phyloP scores from a whole-genome alignment of 2,888 invertebrate genomes.

The Periphyllus acericola region DNA sequence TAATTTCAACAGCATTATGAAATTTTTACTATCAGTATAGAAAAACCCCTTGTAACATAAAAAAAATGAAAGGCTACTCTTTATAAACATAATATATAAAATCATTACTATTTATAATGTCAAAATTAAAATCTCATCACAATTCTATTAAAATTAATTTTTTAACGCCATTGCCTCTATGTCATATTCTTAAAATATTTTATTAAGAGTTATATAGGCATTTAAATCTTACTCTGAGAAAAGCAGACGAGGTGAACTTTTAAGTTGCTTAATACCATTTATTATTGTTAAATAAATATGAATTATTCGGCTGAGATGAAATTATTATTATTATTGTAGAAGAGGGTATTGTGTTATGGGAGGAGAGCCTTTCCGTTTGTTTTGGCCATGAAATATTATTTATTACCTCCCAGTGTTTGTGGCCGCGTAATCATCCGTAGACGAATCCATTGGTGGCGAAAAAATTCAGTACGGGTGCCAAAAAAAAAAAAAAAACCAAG shows the following conservation, averaged over 20 bases:
- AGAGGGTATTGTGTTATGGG: neutral
- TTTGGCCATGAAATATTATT: slow-evolving; percentile 54
- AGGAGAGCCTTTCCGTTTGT: slow-evolving; percentile 4
- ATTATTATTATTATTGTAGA: slow-evolving; percentile 38
- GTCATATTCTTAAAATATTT: neutral
- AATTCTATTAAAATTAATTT: neutral
- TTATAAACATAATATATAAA: neutral
- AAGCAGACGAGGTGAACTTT: slow-evolving; percentile 23
- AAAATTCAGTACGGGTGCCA: slow-evolving; percentile 55
- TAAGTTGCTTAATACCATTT: slow-evolving; percentile 38
- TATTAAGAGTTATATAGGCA: neutral
- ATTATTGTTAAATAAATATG: slow-evolving; percentile 46
- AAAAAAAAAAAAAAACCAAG: slow-evolving; percentile 25
- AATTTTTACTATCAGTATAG: no score
- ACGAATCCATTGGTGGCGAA: slow-evolving; percentile 47
- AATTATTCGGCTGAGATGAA: slow-evolving; percentile 28
- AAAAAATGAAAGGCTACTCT: neutral
- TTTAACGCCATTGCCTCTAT: neutral
- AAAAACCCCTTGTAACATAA: no score
- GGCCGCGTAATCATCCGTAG: slow-evolving; percentile 54
- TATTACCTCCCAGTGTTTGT: slow-evolving; percentile 24
- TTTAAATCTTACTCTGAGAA: neutral
- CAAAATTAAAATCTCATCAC: neutral
- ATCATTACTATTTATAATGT: neutral
- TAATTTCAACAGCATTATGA: no score